Evolutionary conservation across 2,113 vertebrate genomes (phyloP).

Genomic region (Atractosteus spatula): DNA sequence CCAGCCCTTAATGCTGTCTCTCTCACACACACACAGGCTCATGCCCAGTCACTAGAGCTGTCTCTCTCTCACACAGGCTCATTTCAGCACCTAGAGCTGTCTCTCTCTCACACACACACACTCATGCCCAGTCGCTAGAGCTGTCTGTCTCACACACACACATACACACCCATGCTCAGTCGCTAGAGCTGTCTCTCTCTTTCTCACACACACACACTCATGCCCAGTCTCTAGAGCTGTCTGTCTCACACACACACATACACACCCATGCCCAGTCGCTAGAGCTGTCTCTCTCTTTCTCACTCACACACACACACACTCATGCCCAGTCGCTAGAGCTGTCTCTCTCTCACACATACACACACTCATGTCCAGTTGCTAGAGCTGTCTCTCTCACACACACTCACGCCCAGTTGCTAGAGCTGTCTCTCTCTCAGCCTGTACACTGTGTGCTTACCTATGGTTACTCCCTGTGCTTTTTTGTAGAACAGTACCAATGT

Average conservation of each 20-base stretch:
- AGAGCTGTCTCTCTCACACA: constrained; percentile 6
- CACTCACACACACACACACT: constrained; percentile 13
- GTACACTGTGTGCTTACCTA: no score
- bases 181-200: not conserved
- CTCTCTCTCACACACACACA: not conserved
- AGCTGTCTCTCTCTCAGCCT: no score
- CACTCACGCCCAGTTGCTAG: not conserved
- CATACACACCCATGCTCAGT: no score
- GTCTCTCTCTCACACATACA: constrained; percentile 10
- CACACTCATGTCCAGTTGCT: not conserved
- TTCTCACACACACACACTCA: not conserved
- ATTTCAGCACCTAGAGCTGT: not conserved
- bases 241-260: constrained; percentile 15
- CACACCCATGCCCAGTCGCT: not conserved
- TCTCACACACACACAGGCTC: not conserved
- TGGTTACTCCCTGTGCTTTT: constrained; percentile 3
- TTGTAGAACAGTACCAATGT: constrained; percentile 21
- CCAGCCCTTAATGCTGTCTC: no score
- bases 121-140: not conserved
- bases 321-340: not conserved
- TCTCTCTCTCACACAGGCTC: not conserved
- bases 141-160: no score
- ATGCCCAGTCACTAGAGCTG: not conserved
- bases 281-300: constrained; percentile 13
- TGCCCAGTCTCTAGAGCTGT: not conserved